Evolutionary conservation across 2,888 invertebrate species (phyloP).

Genomic region (Microctonus brassicae): DNA sequence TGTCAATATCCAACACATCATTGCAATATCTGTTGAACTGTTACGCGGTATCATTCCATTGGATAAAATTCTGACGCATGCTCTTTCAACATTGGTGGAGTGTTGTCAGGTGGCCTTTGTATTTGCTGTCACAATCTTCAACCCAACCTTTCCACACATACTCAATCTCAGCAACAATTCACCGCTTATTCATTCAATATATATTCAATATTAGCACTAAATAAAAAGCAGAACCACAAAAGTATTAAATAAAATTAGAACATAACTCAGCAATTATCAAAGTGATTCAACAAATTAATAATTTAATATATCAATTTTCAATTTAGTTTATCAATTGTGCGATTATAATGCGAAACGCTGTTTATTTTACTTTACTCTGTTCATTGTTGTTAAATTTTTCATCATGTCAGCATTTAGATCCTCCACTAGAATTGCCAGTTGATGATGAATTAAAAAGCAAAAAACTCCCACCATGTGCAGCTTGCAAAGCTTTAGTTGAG

Average conservation of each 20-base stretch:
- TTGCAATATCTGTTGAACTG: background rate
- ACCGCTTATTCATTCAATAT: background rate
- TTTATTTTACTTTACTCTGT: constrained; percentile 26
- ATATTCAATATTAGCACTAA: background rate
- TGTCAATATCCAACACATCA: background rate
- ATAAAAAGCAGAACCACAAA: background rate
- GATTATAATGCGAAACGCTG: constrained; percentile 48
- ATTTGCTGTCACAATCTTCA: constrained; percentile 22
- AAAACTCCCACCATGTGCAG: constrained; percentile 81
- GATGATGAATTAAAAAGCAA: constrained; percentile 67
- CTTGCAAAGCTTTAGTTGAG: constrained; percentile 80
- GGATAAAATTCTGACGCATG: constrained; percentile 27
- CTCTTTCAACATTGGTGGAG: constrained; percentile 23
- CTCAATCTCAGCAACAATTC: background rate
- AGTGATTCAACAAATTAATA: background rate
- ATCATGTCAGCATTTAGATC: constrained; percentile 34
- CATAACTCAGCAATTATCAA: background rate
- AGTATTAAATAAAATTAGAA: background rate
- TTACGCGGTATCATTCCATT: constrained; percentile 34
- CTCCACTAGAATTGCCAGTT: constrained; percentile 36
- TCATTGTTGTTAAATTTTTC: constrained; percentile 40
- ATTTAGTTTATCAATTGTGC: constrained; percentile 4
- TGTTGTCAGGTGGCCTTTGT: constrained; percentile 1
- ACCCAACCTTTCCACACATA: background rate
- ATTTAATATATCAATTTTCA: background rate